Percentiles rank a stretch among this genome's conserved stretches.
phyloP scores from a whole-genome alignment of 2,888 invertebrate species.

The Diplolepis rosae region DNA sequence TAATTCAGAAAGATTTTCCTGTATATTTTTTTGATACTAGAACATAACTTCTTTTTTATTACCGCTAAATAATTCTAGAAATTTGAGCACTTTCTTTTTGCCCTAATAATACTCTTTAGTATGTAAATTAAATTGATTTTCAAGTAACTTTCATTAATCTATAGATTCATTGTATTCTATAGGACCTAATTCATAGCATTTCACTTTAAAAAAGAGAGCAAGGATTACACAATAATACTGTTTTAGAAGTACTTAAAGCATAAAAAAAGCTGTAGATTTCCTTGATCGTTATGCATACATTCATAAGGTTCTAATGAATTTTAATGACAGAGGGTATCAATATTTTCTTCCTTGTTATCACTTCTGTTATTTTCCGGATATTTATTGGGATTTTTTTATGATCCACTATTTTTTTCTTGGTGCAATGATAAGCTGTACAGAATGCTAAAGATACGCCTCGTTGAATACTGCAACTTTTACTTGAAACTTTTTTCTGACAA shows the following conservation, averaged over 20 bases:
- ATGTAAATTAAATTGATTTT: too few species aligned
- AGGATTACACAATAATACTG: too few species aligned
- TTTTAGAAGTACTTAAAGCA: not conserved
- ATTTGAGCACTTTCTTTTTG: too few species aligned
- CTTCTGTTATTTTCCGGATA: not conserved
- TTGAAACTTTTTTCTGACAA: slow-evolving; percentile 9
- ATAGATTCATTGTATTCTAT: too few species aligned
- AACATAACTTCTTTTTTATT: too few species aligned
- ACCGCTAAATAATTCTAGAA: too few species aligned
- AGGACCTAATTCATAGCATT: too few species aligned
- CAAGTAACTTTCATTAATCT: too few species aligned
- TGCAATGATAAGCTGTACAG: slow-evolving; percentile 10
- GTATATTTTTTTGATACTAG: too few species aligned
- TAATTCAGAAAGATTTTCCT: too few species aligned
- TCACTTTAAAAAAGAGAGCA: too few species aligned
- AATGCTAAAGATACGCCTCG: slow-evolving; percentile 16
- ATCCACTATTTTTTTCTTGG: not conserved
- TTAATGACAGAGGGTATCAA: not conserved
- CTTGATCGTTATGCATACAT: not conserved
- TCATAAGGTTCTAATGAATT: not conserved
- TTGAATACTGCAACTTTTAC: slow-evolving; percentile 5
- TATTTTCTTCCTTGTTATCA: not conserved
- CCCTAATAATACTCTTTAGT: too few species aligned
- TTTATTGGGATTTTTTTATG: not conserved
- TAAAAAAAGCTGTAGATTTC: not conserved